Base-by-base conservation (phyloP, 1,140 invertebrate genomes). In the Heliothis virescens region DNA sequence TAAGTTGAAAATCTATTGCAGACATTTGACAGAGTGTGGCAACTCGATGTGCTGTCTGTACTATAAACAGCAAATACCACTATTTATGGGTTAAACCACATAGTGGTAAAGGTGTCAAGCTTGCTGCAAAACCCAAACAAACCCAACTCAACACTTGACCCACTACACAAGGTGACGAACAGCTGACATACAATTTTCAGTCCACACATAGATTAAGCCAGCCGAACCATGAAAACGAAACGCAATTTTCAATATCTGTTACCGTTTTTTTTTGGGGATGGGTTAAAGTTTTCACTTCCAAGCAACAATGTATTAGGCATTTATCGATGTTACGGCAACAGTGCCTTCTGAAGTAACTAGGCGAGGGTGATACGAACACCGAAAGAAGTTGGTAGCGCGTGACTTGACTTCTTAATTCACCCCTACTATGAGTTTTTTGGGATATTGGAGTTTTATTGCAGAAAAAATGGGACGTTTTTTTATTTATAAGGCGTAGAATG, bases 301-400 rank as follows among this genome's bases (percentile, higher is more conserved):
- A 65, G 60, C 21, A 34, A 76, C 74, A 76, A 76, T 76, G 74
- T 76, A 76, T 76, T 53, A 65, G 60, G 74, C 60, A 63, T 65
- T 76, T 76, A 76, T 76, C 50, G 74, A 65, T 76, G 47, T 76
- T 50, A 60, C 41, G 52, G 73, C 73, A 65, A 76, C 74, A 53
- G 60, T 60, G 59, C 59, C 48, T 76, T 76, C 73, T 52, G 75
- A 72, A 82, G 81, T 80, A 82, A 86, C 75, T 83, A 83, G 81
- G 79, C 75, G 76, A 77, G 80, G 72, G 80, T 71, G 83, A 84
- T 83, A 86, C 78, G 78, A 79, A 72, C 80, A 71, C 62, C 55
- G 74, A 81, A 86, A 86, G 82, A 85, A 86, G 83, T 86, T 86
- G 77, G 60, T 26, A 63, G 78, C 69, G 76, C 83, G 85, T 87